A percentile compares a stretch with the other conserved stretches of the same genome.
These are phyloP conservation scores for Gadopsis marmoratus DNA, from an alignment of 2,797 vertebrate genomes.

Conservation along the genomic window DNA sequence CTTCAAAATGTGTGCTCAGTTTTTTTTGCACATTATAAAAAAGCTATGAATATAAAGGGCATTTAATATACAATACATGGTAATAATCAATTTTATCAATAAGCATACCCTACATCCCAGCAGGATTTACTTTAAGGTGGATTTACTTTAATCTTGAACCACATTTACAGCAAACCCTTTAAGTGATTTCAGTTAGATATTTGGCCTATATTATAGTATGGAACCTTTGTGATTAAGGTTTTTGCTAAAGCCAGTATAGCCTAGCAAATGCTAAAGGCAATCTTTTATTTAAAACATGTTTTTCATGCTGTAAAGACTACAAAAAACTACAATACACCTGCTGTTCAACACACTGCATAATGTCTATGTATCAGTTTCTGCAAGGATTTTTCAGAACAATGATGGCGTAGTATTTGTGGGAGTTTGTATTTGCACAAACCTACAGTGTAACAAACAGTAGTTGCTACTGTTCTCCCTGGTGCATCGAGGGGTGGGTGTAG, in stretches of 20 bases:
- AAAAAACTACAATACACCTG: background rate
- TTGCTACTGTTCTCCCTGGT: background rate
- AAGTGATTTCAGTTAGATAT: background rate
- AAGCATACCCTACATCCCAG: background rate
- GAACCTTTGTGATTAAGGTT: background rate
- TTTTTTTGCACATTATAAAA: background rate
- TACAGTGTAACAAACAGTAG: background rate
- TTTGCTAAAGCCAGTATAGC: background rate
- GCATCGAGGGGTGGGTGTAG: background rate
- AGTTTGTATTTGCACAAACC: background rate
- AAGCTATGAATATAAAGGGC: background rate
- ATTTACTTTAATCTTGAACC: constrained; percentile 15
- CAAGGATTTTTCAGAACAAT: background rate
- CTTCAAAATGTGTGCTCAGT: background rate
- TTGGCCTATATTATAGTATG: background rate
- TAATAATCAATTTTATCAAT: background rate
- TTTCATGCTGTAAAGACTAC: background rate
- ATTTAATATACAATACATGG: background rate
- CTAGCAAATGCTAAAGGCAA: background rate
- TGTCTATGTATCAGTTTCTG: background rate
- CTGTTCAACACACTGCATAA: background rate
- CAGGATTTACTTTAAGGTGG: constrained; percentile 24
- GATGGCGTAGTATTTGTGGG: background rate
- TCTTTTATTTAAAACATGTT: background rate
- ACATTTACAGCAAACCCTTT: background rate